Percentiles rank a stretch among this genome's conserved stretches.
Evolutionary conservation across 1,140 invertebrate genomes (phyloP).

Genomic region (Halesus radiatus): DNA sequence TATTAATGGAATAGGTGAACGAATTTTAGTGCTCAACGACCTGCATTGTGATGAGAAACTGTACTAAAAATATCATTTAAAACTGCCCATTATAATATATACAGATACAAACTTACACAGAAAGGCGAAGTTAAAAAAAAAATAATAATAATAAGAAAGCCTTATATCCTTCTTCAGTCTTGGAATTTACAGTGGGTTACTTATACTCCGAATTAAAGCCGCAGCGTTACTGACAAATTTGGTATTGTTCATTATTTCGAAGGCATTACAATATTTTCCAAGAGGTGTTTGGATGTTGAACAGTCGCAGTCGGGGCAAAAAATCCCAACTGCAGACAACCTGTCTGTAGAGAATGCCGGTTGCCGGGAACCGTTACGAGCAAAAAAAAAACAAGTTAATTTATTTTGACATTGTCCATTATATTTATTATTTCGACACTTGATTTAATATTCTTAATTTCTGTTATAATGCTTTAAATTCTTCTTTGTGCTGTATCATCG

Average conservation of each 20-base stretch:
- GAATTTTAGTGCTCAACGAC: too few relatives aligned
- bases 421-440: not conserved
- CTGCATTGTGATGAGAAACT: too few relatives aligned
- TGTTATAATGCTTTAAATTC: not conserved
- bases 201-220: too few relatives aligned
- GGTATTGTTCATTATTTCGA: not conserved
- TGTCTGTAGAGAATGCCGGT: not conserved
- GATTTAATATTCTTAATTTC: not conserved
- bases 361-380: conserved; percentile 3
- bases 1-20: too few relatives aligned
- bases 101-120: too few relatives aligned
- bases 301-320: not conserved
- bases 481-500: not conserved
- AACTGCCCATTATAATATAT: too few relatives aligned
- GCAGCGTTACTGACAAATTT: not conserved
- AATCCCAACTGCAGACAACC: conserved; percentile 19
- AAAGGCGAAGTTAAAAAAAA: too few relatives aligned
- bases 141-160: too few relatives aligned
- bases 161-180: too few relatives aligned
- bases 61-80: too few relatives aligned
- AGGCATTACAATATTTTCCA: conserved; percentile 4
- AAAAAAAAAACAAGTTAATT: not conserved
- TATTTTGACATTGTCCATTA: conserved; percentile 22
- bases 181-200: too few relatives aligned
- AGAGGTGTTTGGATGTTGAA: conserved; percentile 5